Evolutionary conservation across 1,140 invertebrate genomes (phyloP).

Genomic region (Globodera rostochiensis): DNA sequence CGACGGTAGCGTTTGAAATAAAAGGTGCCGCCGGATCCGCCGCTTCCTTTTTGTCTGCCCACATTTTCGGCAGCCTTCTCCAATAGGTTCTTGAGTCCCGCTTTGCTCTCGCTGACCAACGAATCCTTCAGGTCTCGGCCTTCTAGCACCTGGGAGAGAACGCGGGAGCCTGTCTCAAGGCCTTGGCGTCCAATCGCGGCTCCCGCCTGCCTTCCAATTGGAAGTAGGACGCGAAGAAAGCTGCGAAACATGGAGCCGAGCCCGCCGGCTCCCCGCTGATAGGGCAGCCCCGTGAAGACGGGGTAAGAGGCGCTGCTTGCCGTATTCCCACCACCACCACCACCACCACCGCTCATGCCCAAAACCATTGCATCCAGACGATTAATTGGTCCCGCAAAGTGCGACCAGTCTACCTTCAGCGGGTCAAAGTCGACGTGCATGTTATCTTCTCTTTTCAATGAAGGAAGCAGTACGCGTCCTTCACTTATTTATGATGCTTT

Average conservation of each 20-base stretch:
- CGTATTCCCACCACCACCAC: slow-evolving; percentile 16
- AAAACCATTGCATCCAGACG: too few species aligned
- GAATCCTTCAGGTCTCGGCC: slow-evolving; percentile 30
- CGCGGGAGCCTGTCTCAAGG: slow-evolving; percentile 21
- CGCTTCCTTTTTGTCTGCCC: slow-evolving; percentile 15
- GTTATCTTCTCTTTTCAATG: background rate
- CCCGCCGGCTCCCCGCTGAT: slow-evolving; percentile 26
- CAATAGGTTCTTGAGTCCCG: slow-evolving; percentile 16
- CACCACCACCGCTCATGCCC: background rate
- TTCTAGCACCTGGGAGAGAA: slow-evolving; percentile 14
- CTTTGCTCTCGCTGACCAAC: slow-evolving; percentile 4
- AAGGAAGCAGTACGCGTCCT: too few species aligned
- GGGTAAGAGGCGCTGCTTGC: background rate
- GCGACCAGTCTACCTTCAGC: slow-evolving; percentile 12
- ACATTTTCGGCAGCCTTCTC: slow-evolving; percentile 18
- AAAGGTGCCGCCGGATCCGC: slow-evolving; percentile 7
- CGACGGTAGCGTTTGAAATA: slow-evolving; percentile 23
- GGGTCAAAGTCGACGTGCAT: slow-evolving; percentile 36
- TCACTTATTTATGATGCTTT: background rate
- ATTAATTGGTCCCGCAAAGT: background rate
- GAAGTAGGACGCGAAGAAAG: slow-evolving; percentile 24
- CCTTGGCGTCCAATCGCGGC: slow-evolving; percentile 23
- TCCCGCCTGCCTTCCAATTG: slow-evolving; percentile 5
- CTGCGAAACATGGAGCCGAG: slow-evolving; percentile 30
- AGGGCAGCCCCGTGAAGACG: slow-evolving; percentile 13